Evolutionary conservation across 2,888 invertebrate genomes (phyloP), one percentile per base, ranked within the genome.

Genomic region (Macropis europaea): DNA sequence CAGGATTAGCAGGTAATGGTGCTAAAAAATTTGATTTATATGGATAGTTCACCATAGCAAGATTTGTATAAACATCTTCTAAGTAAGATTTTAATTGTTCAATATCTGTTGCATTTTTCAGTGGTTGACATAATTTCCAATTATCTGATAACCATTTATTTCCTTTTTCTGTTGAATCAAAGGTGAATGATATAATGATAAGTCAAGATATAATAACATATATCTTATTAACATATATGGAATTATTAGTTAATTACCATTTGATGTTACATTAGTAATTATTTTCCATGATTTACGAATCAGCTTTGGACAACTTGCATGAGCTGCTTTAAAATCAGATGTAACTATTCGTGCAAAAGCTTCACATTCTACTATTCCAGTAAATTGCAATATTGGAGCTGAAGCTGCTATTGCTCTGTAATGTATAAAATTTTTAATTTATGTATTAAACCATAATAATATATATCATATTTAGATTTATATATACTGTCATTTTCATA

Each of bases 1-100:
- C 95, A 0, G 99, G 99, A 90, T 96, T 92, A 0, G 94, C 96
- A 0, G 99, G 98, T 22, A 99, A 87, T 0, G 95, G 94, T 48
- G 93, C 92, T 52, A 99, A 90, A 89, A 99, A 99, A 83, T 93
- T 93, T 0, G 95, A 93, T 0, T 95, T 91, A 88, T 98, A 99
- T 0, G 99, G 99, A 90, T 99, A 99, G 91, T 99, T 96, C 13
- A 95, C 95, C 98, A 99, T 99, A 0, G 97, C 98, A 74, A 98
- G 89, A 82, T 95, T 95, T 6, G 92, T 93, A 88, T 95, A 97
- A 77, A 95, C 92, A 70, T 94, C 93, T 30, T 90, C 86, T 2
- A 98, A 90, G 92, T 95, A 98, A 38, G 93, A 92, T 74, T 95
- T 91, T 11, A 98, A 91, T 0, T 79, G 82, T 0, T 90, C 83